Evolutionary conservation across 2,113 vertebrate genomes (phyloP).

Genomic region (Tringa solitaria): DNA sequence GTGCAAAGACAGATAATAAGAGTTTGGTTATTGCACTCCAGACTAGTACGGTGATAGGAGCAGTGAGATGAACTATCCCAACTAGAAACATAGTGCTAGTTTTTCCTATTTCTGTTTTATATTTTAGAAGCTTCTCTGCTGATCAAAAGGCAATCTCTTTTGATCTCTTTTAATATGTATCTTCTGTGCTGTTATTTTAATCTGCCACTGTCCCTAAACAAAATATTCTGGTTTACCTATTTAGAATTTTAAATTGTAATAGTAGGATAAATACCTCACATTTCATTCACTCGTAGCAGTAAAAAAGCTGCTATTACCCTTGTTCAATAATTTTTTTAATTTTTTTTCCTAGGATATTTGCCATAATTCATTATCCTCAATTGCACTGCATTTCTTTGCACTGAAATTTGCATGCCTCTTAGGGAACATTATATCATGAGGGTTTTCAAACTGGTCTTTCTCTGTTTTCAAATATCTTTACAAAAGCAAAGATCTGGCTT

Average conservation of each 20-base stretch:
- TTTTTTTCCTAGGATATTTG: not conserved
- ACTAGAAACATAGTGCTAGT: not conserved
- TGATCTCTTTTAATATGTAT: not conserved
- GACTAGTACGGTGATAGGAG: not conserved
- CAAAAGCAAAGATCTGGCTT: not conserved
- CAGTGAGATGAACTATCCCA: not conserved
- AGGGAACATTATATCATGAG: not conserved
- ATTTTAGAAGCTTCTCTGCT: not conserved
- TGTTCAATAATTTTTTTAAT: not conserved
- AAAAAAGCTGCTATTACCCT: not conserved
- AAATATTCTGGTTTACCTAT: not conserved
- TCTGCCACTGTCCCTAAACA: not conserved
- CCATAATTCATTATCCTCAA: not conserved
- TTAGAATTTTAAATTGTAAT: not conserved
- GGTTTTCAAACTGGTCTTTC: not conserved
- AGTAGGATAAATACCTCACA: not conserved
- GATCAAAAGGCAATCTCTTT: not conserved
- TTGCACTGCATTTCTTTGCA: not conserved
- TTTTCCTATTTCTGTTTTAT: not conserved
- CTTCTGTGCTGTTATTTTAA: not conserved
- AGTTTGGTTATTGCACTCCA: not conserved
- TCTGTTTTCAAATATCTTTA: not conserved
- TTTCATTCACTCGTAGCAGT: not conserved
- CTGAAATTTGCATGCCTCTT: not conserved
- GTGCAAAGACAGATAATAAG: rapidly evolving